These are phyloP conservation scores for Hyles vespertilio DNA, from an alignment of 1,140 invertebrate species.

Conservation along the genomic window DNA sequence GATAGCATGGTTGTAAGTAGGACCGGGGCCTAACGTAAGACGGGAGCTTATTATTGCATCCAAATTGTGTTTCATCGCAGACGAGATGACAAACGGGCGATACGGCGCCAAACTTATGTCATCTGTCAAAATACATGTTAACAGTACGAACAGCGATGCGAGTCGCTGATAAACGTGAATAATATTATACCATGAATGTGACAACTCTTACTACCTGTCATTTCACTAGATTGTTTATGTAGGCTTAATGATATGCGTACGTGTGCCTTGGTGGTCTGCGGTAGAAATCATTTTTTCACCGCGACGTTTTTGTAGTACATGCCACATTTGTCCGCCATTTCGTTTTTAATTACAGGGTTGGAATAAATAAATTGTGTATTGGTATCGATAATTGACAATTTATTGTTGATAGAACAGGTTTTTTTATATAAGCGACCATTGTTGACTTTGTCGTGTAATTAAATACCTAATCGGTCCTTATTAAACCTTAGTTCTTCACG, in stretches of 20 bases:
- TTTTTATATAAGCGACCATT: not conserved
- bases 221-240: slow-evolving; percentile 66
- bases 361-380: slow-evolving; percentile 1
- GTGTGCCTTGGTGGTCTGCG: slow-evolving; percentile 66
- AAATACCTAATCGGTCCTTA: not conserved
- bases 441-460: not conserved
- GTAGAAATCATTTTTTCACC: slow-evolving; percentile 42
- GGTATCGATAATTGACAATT: too few relatives aligned
- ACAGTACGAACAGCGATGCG: slow-evolving; percentile 44
- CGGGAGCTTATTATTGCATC: slow-evolving; percentile 70
- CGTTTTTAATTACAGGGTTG: too few relatives aligned
- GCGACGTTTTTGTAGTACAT: not conserved
- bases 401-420: too few relatives aligned
- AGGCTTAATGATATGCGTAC: slow-evolving; percentile 63
- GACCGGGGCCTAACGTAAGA: slow-evolving; percentile 48
- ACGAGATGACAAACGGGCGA: slow-evolving; percentile 50
- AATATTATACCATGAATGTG: slow-evolving; percentile 54
- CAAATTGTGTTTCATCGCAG: slow-evolving; percentile 63
- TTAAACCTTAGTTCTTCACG: too few relatives aligned
- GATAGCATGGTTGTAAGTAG: not conserved
- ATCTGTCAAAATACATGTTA: slow-evolving; percentile 75
- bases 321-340: not conserved
- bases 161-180: slow-evolving; percentile 48
- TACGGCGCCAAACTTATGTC: slow-evolving; percentile 70
- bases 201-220: slow-evolving; percentile 59